Evolutionary conservation across 2,888 invertebrate species (phyloP).

Genomic region (Spodoptera littoralis): DNA sequence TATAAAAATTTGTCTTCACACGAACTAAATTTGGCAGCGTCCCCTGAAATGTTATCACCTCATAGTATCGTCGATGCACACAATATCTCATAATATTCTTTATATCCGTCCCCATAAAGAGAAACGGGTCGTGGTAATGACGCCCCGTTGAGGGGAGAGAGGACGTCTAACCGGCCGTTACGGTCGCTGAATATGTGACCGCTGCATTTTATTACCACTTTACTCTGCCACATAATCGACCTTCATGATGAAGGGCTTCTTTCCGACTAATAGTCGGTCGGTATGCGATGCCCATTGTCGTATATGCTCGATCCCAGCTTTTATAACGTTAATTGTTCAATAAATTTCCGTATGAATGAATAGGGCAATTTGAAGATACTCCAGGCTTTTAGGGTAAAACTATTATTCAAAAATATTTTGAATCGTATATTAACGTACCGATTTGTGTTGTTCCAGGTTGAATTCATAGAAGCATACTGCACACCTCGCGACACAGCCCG

Average conservation of each 20-base stretch:
- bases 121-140: constrained; percentile 87
- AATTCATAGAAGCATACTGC: constrained; percentile 92
- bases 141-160: constrained; percentile 81
- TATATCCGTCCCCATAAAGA: constrained; percentile 87
- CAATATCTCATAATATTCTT: constrained; percentile 88
- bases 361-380: constrained; percentile 13
- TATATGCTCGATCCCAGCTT: constrained; percentile 41
- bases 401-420: not conserved
- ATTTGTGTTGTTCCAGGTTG: constrained; percentile 89
- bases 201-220: constrained; percentile 89
- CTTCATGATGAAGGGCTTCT: constrained; percentile 86
- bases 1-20: constrained; percentile 77
- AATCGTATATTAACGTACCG: constrained; percentile 15
- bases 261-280: constrained; percentile 79
- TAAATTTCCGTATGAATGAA: constrained; percentile 21
- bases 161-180: constrained; percentile 85
- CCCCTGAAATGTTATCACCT: constrained; percentile 84
- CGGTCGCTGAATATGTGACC: constrained; percentile 87
- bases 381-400: not conserved
- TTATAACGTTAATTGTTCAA: constrained; percentile 43
- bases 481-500: constrained; percentile 91
- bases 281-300: constrained; percentile 64
- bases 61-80: constrained; percentile 81
- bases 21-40: constrained; percentile 75
- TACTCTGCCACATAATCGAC: constrained; percentile 88